Evolutionary conservation across 1,140 invertebrate species (phyloP).

Genomic region (Ips typographus): DNA sequence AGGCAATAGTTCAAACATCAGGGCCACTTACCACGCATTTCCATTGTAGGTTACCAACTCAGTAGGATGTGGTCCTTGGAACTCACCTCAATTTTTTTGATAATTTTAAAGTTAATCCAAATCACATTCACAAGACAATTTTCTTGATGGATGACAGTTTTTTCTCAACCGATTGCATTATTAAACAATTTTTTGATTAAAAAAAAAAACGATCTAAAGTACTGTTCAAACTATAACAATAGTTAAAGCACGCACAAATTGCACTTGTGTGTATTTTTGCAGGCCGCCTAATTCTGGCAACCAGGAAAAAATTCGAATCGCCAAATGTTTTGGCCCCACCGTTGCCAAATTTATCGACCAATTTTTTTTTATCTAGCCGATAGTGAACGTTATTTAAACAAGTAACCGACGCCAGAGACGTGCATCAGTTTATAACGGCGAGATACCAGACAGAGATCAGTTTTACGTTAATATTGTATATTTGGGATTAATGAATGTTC

Average conservation of each 20-base stretch:
- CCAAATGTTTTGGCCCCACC: slow-evolving; percentile 30
- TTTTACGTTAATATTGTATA: too few species aligned
- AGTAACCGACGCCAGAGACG: slow-evolving; percentile 6
- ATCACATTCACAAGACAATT: background rate
- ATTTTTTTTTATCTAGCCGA: slow-evolving; percentile 32
- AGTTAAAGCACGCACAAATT: slow-evolving; percentile 32
- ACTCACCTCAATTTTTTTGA: slow-evolving; percentile 6
- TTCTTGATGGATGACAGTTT: too few species aligned
- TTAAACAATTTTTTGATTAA: too few species aligned
- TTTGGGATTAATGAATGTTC: too few species aligned
- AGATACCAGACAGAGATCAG: too few species aligned
- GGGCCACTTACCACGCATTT: slow-evolving; percentile 23
- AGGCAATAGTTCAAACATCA: too few species aligned
- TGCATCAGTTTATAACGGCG: too few species aligned
- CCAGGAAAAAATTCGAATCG: slow-evolving; percentile 48
- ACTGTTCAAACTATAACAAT: background rate
- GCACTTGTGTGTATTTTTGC: slow-evolving; percentile 41
- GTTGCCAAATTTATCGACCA: slow-evolving; percentile 33
- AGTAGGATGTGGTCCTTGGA: slow-evolving; percentile 8
- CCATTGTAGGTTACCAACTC: slow-evolving; percentile 19
- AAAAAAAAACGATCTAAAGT: background rate
- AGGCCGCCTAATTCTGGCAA: slow-evolving; percentile 49
- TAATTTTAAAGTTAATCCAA: background rate
- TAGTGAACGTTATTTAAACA: slow-evolving; percentile 17
- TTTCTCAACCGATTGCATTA: too few species aligned